Evolutionary conservation across 2,888 invertebrate species (phyloP), one percentile per base, ranked within the genome.

Genomic region (Ochropleura leucogaster): DNA sequence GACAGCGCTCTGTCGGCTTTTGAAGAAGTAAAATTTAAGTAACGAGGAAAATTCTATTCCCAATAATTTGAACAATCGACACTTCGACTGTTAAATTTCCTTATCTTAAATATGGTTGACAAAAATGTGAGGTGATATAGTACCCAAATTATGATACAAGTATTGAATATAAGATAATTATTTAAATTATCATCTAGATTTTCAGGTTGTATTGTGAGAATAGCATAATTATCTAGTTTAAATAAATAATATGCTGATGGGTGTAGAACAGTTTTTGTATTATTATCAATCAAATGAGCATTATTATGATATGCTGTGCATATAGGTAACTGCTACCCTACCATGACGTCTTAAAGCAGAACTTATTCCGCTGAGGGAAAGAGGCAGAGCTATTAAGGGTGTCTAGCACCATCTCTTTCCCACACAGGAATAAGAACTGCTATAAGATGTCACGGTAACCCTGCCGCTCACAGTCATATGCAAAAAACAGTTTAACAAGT

Each of bases 11-110:
- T 57, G 9, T 74, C 46, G 0, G 40, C 16, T 65, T 64, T 59
- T 44, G 14, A 55, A 73, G 14, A n/a, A 18, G 44, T 62, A 20
- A 6, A 62, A 62, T 44, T 62, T 62, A 44, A 62, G 16, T 55
- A 55, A 16, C 16, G 9, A 62, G 3, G 40, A 62, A 49, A 65
- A 47, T 30, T n/a, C n/a, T 10, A 42, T 57, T 51, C 18, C 10
- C n/a, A 44, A 46, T 44, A 57, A 70, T 18, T 70, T 20, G 16
- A 51, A 20, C 20, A 2, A 7, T 20, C 8, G 16, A 44, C 44
- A 30, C n/a, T 47, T 6, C 16, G 14, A n/a, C 18, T 18, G 5
- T 46, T 42, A 20, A 47, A 6, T 55, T 73, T 46, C 12, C 2
- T 7, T 3, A 10, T 12, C 30, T 2, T 30, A 30, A 30, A 30